Percentiles rank a stretch among this genome's conserved stretches.
Conservation (phyloP, 2,797 vertebrate species). For the Yasuhikotakia modesta region DNA sequence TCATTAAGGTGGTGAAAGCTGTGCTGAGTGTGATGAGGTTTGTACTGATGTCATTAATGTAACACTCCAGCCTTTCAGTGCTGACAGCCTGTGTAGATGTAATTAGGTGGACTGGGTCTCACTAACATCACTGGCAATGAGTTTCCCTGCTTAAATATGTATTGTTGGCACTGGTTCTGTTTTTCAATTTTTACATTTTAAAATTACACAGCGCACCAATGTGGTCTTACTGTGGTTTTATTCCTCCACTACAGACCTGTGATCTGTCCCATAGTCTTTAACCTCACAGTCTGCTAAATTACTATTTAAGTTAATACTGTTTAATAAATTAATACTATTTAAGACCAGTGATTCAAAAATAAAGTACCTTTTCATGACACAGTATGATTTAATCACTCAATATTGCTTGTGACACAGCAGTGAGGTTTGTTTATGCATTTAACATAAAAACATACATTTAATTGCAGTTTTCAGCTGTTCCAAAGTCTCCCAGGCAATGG, state of each 20-base stretch:
- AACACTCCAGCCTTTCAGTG: conserved; percentile 24
- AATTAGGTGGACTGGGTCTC: conserved; percentile 36
- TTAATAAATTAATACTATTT: too few relatives aligned
- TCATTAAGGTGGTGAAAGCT: conserved; percentile 66
- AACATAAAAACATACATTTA: not conserved
- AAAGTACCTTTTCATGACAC: not conserved
- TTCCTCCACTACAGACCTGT: conserved; percentile 61
- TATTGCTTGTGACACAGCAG: too few relatives aligned
- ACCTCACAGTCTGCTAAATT: not conserved
- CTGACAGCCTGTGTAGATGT: conserved; percentile 14
- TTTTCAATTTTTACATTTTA: conserved; percentile 18
- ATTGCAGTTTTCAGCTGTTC: not conserved
- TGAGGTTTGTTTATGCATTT: conserved; percentile 6
- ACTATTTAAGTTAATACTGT: not conserved
- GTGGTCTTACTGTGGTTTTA: conserved; percentile 62
- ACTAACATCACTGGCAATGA: conserved; percentile 19
- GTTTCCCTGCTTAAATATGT: conserved; percentile 11
- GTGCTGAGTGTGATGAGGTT: conserved; percentile 42
- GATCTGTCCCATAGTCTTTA: conserved; percentile 43
- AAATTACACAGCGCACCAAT: conserved; percentile 57
- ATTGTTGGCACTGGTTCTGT: conserved; percentile 5
- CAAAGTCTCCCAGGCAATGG: not conserved
- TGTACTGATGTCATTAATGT: conserved; percentile 40
- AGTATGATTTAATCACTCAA: too few relatives aligned
- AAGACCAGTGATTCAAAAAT: not conserved